Evolutionary conservation across 2,113 vertebrate species (phyloP).

Genomic region (Mohoua ochrocephala): DNA sequence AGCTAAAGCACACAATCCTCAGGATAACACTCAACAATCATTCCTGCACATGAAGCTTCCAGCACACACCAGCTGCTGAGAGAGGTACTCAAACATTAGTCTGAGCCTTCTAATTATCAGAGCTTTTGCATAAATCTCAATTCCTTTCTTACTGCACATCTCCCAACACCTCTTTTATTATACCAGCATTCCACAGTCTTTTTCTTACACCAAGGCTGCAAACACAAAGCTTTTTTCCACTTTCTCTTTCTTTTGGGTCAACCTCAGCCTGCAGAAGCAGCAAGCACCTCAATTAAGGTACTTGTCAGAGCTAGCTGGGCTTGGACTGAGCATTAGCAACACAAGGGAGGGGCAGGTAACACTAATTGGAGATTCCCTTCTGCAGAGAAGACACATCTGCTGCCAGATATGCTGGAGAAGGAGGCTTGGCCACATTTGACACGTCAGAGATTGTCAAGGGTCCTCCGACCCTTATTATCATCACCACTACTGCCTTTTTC

Average conservation of each 20-base stretch:
- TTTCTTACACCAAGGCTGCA: not conserved
- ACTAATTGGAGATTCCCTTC: not conserved
- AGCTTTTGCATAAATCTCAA: not conserved
- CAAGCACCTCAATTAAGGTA: not conserved
- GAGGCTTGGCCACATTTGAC: not conserved
- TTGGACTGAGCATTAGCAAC: not conserved
- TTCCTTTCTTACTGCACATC: not conserved
- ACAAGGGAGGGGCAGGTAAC: not conserved
- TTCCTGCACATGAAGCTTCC: not conserved
- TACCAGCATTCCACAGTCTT: not conserved
- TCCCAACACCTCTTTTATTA: not conserved
- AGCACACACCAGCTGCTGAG: not conserved
- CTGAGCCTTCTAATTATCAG: not conserved
- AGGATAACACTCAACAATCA: not conserved
- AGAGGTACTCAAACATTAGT: not conserved
- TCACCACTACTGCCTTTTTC: not conserved
- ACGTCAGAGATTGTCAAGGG: not conserved
- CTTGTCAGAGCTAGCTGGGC: not conserved
- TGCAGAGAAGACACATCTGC: not conserved
- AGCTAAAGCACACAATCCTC: not conserved
- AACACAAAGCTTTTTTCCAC: not conserved
- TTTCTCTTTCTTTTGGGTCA: not conserved
- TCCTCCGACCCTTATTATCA: fast-evolving
- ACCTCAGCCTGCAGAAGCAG: not conserved
- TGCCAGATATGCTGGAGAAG: not conserved